Evolutionary conservation across 2,888 invertebrate species (phyloP), one percentile per base, ranked within the genome.

Genomic region (Archaeoteleia sp.): DNA sequence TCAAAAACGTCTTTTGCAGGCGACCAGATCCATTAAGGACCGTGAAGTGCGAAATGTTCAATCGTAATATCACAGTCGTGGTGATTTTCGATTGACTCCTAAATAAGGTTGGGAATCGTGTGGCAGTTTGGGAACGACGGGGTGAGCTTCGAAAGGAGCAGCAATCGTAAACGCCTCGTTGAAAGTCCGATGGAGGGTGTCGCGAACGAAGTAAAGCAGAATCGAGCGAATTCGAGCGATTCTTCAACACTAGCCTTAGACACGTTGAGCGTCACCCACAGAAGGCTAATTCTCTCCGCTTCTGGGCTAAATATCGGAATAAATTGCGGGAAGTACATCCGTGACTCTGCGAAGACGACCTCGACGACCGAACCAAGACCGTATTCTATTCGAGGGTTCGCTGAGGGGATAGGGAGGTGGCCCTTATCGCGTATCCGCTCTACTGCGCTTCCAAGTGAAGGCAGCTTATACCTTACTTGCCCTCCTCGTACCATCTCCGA

Each of bases 361-460:
- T 40, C 63, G 63, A 51, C 49, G 53, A 61, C 43, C 61, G 42
- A 42, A 53, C 62, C 37, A 48, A 42, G 48, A 34, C 58, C 58
- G 46, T 51, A 55, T 63, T 60, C 43, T 55, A 55, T 58, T 53
- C 62, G 43, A 57, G 61, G 49, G 39, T 58, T 46, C 60, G 55
- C 3, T 20, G 20, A 20, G 20, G 5, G 20, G 20, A 20, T 2
- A 20, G 20, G 20, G 71, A 76, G 77, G 78, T 78, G 78, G 78
- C 79, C 79, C 83, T 84, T 84, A 84, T 84, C 83, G 78, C 77
- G 73, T 81, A 72, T 78, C 73, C 82, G 81, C 83, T 83, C 75
- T 76, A 76, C 78, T 83, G 83, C 78, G 75, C 78, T 79, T 79
- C 76, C 78, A 74, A 78, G 73, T 79, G 75, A 78, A 78, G 77